Evolutionary conservation across 1,140 invertebrate genomes (phyloP), one percentile per base, ranked within the genome.

Genomic region (Bilobella aurantiaca): DNA sequence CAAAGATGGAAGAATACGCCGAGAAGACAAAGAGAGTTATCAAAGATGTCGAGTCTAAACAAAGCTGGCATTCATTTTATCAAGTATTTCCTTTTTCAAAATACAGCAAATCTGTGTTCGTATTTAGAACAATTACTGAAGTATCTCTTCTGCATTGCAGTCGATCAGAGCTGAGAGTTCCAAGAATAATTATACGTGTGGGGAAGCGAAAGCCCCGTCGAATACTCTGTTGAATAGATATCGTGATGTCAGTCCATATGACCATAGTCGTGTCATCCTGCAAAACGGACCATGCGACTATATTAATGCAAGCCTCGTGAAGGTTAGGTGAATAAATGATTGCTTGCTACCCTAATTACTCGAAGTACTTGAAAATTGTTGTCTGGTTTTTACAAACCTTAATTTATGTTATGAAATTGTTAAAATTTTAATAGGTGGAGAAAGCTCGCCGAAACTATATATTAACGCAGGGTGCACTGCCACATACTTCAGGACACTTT

Each of bases 221-320:
- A 95, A 94, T 75, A 87, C 85, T 76, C 81, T 79, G 66, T 78
- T 93, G 69, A 96, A 96, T 80, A 83, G 95, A 70, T 98, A 97
- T 76, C 81, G 91, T 76, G 94, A 98, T 86, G 94, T 98, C 0
- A 90, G 87, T 75, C 94, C 95, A 30, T 98, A 89, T 76, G 91
- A 98, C 80, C 92, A 96, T 77, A 91, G 87, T 75, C 82, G 94
- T 69, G 87, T 98, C 62, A 80, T 89, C 58, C 79, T 98, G 2
- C 79, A 84, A 68, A 83, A 84, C 74, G 86, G 86, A 64, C 78
- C 83, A 37, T 84, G 82, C 59, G 87, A 92, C 78, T 98, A 98
- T 74, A 96, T 98, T 72, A 98, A 98, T 82, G 93, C 93, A 34
- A 96, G 92, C 79, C 78, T 90, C 65, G 85, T 96, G 63, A 83